Percentiles rank a stretch among this genome's conserved stretches.
phyloP scores from a whole-genome alignment of 2,888 invertebrate species.

The Drosophila nr. perissopoda region DNA sequence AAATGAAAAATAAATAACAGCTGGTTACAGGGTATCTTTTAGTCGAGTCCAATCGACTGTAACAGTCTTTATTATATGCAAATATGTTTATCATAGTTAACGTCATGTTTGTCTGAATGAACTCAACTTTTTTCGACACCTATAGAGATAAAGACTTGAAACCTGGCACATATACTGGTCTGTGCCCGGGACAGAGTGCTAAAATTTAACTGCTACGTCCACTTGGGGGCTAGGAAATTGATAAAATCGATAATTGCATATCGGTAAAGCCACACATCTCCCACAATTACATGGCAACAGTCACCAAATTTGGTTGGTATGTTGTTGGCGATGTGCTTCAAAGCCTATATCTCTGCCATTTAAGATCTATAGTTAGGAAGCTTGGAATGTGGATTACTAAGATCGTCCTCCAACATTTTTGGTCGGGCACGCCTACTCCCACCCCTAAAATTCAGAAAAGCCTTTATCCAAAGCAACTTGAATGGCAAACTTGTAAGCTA shows the following conservation, averaged over 20 bases:
- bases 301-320: not conserved
- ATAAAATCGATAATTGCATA: not conserved
- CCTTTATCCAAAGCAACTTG: not conserved
- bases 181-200: too few relatives aligned
- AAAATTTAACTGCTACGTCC: not conserved
- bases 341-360: not conserved
- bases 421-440: too few relatives aligned
- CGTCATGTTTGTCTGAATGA: conserved; percentile 4
- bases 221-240: not conserved
- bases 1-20: not conserved
- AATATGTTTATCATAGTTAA: conserved; percentile 5
- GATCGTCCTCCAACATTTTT: not conserved
- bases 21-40: not conserved
- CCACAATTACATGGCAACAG: not conserved
- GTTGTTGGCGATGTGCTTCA: too few relatives aligned
- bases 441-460: not conserved
- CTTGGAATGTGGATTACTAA: not conserved
- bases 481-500: not conserved
- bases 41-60: not conserved
- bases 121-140: not conserved
- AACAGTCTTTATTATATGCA: not conserved
- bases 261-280: not conserved
- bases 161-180: not conserved
- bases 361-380: not conserved
- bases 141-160: not conserved